Conservation (phyloP, 2,888 invertebrate genomes). For the Standfussiana lucernea region DNA sequence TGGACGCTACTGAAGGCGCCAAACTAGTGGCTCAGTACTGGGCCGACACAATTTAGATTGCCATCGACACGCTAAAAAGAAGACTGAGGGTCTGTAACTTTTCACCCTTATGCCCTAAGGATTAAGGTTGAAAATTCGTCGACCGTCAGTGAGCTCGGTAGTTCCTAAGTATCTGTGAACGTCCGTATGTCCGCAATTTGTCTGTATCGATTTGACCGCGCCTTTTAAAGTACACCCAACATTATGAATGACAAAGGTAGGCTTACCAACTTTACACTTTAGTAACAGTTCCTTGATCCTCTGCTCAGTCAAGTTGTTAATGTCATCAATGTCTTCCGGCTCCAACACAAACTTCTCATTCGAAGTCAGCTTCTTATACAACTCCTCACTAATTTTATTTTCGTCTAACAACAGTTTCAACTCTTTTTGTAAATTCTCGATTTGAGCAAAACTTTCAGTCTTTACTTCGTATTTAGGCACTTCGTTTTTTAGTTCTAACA, state of each 20-base stretch:
- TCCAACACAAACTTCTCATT: conserved; percentile 85
- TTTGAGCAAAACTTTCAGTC: conserved; percentile 66
- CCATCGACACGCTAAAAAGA: too few relatives aligned
- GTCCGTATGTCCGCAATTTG: background rate
- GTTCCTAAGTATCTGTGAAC: background rate
- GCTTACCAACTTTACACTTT: conserved; percentile 84
- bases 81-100: background rate
- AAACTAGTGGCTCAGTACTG: too few relatives aligned
- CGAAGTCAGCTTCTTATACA: conserved; percentile 86
- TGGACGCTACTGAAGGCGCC: too few relatives aligned
- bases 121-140: background rate
- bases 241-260: conserved; percentile 23
- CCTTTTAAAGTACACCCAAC: conserved; percentile 3
- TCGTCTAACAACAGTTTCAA: conserved; percentile 80
- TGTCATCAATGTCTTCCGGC: conserved; percentile 87
- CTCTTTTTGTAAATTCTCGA: conserved; percentile 76
- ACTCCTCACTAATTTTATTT: conserved; percentile 81
- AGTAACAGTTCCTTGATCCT: conserved; percentile 80
- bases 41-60: too few relatives aligned
- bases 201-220: too few relatives aligned
- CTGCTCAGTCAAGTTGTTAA: conserved; percentile 84
- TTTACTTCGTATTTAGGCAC: conserved; percentile 70
- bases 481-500: conserved; percentile 70
- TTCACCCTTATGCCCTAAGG: background rate
- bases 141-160: background rate